phyloP scores from a whole-genome alignment of 2,888 invertebrate species.

The Anagyrus pseudococci region DNA sequence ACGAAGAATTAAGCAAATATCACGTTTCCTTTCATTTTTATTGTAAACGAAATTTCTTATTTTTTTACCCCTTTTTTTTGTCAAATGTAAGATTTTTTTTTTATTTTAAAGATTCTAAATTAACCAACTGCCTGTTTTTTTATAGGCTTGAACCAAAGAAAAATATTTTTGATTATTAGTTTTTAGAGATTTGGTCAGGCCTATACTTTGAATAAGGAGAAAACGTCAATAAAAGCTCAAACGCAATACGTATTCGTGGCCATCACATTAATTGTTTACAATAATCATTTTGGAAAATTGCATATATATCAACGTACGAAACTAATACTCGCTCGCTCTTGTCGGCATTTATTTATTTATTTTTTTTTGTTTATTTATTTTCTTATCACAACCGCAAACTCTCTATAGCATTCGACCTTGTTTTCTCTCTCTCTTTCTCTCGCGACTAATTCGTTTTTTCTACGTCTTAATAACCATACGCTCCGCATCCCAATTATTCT shows the following conservation, averaged over 20 bases:
- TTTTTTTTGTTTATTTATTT: neutral
- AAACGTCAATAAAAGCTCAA: neutral
- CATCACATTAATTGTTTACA: neutral
- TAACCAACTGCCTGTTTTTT: too few species aligned
- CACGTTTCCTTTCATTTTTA: too few species aligned
- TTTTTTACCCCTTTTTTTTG: too few species aligned
- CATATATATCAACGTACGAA: slow-evolving; percentile 32
- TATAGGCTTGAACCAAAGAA: neutral
- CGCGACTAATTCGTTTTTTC: neutral
- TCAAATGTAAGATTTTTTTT: too few species aligned
- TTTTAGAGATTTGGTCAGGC: neutral
- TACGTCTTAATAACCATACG: neutral
- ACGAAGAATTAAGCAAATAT: too few species aligned
- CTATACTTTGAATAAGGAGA: neutral
- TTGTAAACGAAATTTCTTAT: too few species aligned
- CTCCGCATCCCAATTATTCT: neutral
- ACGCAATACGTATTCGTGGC: neutral
- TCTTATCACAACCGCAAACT: neutral
- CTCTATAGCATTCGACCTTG: neutral
- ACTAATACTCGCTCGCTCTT: slow-evolving; percentile 23
- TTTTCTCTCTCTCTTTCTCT: slow-evolving; percentile 1
- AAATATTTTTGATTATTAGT: neutral
- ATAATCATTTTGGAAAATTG: slow-evolving; percentile 17
- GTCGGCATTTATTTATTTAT: neutral
- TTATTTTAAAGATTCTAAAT: too few species aligned